These are phyloP conservation scores for Danio jaintianensis DNA, from an alignment of 2,797 vertebrate species.

Conservation along the genomic window DNA sequence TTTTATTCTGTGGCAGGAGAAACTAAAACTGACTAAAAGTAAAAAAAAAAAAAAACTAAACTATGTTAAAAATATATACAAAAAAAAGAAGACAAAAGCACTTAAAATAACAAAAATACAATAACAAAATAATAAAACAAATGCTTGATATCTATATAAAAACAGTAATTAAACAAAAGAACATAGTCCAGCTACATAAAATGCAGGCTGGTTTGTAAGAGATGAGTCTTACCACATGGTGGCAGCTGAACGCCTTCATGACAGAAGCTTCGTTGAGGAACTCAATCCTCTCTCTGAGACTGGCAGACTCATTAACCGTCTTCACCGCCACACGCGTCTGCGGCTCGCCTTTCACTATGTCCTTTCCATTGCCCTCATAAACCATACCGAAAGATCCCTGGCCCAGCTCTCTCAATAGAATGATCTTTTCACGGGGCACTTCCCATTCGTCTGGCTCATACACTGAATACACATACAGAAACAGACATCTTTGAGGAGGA, in stretches of 20 bases:
- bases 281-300: slow-evolving; percentile 93
- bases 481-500: slow-evolving; percentile 10
- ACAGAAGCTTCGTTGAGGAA: slow-evolving; percentile 98
- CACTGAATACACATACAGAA: slow-evolving; percentile 72
- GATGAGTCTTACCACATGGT: slow-evolving; percentile 89
- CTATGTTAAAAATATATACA: too few species aligned
- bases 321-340: slow-evolving; percentile 91
- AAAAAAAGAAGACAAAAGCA: too few species aligned
- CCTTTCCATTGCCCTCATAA: slow-evolving; percentile 93
- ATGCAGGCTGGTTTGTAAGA: slow-evolving; percentile 1
- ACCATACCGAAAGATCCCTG: slow-evolving; percentile 99
- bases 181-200: neutral
- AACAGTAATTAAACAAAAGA: neutral
- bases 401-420: slow-evolving; percentile 89
- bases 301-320: slow-evolving; percentile 94
- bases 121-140: neutral
- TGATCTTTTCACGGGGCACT: slow-evolving; percentile 91
- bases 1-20: too few species aligned
- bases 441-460: slow-evolving; percentile 98
- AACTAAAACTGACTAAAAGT: too few species aligned
- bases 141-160: neutral
- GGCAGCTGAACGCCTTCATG: slow-evolving; percentile 97
- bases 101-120: neutral
- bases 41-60: too few species aligned
- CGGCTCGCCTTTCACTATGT: slow-evolving; percentile 89